Evolutionary conservation across 1,140 invertebrate species (phyloP).

Genomic region (Lithobius niger): DNA sequence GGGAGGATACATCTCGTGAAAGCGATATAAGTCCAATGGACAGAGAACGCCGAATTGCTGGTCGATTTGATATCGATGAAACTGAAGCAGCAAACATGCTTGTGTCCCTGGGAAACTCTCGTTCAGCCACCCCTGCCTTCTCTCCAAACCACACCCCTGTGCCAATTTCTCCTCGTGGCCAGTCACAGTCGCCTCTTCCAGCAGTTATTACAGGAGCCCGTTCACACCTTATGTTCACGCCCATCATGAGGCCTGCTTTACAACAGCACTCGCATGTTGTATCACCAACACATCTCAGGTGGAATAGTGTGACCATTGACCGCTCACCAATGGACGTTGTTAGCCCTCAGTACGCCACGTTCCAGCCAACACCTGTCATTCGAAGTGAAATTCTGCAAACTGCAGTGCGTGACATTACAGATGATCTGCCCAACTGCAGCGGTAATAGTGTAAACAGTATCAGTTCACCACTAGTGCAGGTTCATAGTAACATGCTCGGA

Average conservation of each 20-base stretch:
- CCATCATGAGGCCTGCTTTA: conserved; percentile 49
- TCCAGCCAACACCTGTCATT: not conserved
- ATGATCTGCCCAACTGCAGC: too few relatives aligned
- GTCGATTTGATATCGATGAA: conserved; percentile 78
- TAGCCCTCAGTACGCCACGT: not conserved
- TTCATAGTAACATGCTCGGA: too few relatives aligned
- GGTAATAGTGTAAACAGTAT: too few relatives aligned
- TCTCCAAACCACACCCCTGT: conserved; percentile 42
- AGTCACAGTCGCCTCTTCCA: conserved; percentile 43
- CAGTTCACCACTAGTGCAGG: too few relatives aligned
- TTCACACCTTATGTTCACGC: conserved; percentile 65
- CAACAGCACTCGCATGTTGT: not conserved
- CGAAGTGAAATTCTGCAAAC: too few relatives aligned
- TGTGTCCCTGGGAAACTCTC: conserved; percentile 79
- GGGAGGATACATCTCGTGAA: conserved; percentile 66
- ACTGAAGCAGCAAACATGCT: conserved; percentile 94
- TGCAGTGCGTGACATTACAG: too few relatives aligned
- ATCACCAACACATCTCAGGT: conserved; percentile 24
- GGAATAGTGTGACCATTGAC: not conserved
- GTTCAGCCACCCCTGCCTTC: conserved; percentile 74
- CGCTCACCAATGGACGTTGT: not conserved
- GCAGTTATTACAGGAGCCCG: conserved; percentile 38
- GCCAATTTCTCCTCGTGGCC: conserved; percentile 2
- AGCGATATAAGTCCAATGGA: conserved; percentile 65
- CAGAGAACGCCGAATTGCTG: conserved; percentile 47